A percentile compares a stretch with the other conserved stretches of the same genome.
Evolutionary conservation across 2,888 invertebrate species (phyloP).

Genomic region (Synergus gifuensis): DNA sequence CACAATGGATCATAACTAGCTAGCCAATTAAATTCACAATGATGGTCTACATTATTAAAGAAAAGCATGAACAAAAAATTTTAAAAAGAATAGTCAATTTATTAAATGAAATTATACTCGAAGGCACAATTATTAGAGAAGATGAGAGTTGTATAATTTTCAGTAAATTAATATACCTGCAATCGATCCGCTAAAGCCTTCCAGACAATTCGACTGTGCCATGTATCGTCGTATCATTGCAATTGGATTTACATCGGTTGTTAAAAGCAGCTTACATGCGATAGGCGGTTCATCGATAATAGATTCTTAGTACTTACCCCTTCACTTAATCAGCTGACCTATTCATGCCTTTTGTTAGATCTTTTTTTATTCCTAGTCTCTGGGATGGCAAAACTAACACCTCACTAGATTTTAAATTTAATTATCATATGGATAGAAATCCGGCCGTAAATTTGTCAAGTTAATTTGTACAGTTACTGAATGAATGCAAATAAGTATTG

Average conservation of each 20-base stretch:
- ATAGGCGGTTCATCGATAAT: slow-evolving; percentile 52
- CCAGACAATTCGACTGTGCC: slow-evolving; percentile 48
- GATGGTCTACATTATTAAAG: not conserved
- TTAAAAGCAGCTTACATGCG: slow-evolving; percentile 50
- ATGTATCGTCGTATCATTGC: slow-evolving; percentile 47
- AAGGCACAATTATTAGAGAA: not conserved
- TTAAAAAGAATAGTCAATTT: not conserved
- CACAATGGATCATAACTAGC: not conserved
- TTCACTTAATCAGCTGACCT: slow-evolving; percentile 19
- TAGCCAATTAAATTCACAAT: not conserved
- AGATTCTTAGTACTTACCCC: slow-evolving; percentile 44
- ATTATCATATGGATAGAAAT: not conserved
- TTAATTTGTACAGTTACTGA: no score
- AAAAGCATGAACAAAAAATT: not conserved
- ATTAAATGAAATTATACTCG: not conserved
- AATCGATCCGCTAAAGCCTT: not conserved
- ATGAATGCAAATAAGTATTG: no score
- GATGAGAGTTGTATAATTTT: not conserved
- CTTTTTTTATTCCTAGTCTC: not conserved
- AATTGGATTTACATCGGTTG: slow-evolving; percentile 54
- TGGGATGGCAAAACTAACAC: no score
- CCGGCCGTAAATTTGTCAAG: no score
- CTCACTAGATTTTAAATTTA: not conserved
- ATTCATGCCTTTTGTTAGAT: slow-evolving; percentile 40
- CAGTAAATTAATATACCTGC: not conserved